These are phyloP conservation scores for Pachypeltis micranthus DNA, from an alignment of 1,140 invertebrate genomes.

Conservation along the genomic window DNA sequence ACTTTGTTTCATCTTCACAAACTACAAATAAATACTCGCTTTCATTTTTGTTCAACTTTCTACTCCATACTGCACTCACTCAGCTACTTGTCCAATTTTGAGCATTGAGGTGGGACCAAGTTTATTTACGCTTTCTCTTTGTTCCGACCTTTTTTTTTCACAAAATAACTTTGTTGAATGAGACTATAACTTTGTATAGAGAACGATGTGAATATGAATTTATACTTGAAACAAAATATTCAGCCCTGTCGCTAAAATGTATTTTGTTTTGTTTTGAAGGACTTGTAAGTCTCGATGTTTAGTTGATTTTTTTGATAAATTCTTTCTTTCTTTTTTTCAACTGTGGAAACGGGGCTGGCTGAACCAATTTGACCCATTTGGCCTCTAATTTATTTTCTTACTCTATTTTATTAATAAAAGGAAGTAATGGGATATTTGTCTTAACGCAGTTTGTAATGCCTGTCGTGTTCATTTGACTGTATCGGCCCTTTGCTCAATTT, in stretches of 20 bases:
- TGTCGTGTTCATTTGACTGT: no score
- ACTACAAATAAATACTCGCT: background rate
- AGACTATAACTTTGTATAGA: no score
- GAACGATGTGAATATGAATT: background rate
- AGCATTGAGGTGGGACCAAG: conserved; percentile 2
- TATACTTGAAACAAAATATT: background rate
- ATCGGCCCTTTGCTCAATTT: no score
- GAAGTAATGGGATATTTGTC: background rate
- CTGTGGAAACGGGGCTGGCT: background rate
- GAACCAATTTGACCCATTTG: background rate
- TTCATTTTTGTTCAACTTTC: background rate
- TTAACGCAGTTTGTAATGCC: background rate
- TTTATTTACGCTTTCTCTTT: conserved; percentile 5
- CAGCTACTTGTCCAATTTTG: background rate
- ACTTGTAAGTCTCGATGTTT: no score
- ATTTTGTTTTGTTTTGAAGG: background rate
- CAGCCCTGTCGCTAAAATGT: background rate
- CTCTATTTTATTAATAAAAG: background rate
- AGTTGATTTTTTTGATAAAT: no score
- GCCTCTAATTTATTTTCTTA: background rate
- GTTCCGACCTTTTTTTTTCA: background rate
- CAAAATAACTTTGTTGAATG: no score
- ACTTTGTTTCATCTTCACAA: no score
- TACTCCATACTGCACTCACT: background rate
- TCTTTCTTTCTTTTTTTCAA: no score